Conservation (phyloP, 2,797 vertebrate genomes). For the Spinus olivaceus region DNA sequence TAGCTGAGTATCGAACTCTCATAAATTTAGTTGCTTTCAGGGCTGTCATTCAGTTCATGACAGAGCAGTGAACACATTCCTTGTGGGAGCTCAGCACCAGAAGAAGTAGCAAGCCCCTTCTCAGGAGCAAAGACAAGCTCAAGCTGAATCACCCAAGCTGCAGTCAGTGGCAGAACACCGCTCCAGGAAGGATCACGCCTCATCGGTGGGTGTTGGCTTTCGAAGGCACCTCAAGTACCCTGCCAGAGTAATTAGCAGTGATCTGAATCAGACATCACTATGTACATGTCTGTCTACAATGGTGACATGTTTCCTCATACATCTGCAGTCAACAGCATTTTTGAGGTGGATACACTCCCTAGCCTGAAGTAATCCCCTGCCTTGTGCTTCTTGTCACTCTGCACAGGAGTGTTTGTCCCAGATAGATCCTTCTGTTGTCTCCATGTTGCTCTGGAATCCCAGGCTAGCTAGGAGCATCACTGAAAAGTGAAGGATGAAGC, state of each 20-base stretch:
- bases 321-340: constrained; percentile 17
- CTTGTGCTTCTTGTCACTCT: not conserved
- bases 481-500: not conserved
- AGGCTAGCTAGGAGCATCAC: not conserved
- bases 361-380: not conserved
- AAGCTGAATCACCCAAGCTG: not conserved
- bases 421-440: rapidly evolving
- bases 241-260: constrained; percentile 30
- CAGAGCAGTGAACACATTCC: not conserved
- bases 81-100: not conserved
- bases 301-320: constrained; percentile 2
- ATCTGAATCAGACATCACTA: constrained; percentile 37
- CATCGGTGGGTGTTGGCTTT: not conserved
- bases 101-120: not conserved
- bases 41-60: not conserved
- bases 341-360: constrained; percentile 29
- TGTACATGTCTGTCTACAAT: not conserved
- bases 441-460: not conserved
- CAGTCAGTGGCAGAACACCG: not conserved
- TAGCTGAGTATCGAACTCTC: rapidly evolving
- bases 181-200: not conserved
- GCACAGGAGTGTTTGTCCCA: not conserved
- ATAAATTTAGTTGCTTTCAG: not conserved
- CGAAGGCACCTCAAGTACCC: not conserved
- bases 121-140: not conserved